Conservation (phyloP, 2,797 vertebrate genomes). For the Alectoris magna region DNA sequence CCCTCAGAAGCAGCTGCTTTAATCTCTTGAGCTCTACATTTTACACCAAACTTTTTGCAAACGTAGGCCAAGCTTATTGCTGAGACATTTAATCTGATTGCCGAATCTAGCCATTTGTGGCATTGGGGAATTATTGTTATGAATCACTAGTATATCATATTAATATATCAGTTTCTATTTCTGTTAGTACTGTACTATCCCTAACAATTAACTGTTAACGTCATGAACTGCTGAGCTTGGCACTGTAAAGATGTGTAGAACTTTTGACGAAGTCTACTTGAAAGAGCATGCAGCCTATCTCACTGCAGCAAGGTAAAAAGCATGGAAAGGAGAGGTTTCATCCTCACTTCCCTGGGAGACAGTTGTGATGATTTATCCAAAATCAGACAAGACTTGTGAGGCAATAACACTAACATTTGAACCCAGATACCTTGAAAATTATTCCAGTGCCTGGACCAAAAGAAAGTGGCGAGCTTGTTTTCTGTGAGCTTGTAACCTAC, state of each 20-base stretch:
- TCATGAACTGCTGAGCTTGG: background rate
- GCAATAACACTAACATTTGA: background rate
- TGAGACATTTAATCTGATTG: background rate
- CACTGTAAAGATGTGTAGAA: background rate
- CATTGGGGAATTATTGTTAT: background rate
- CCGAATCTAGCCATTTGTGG: background rate
- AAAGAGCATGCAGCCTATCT: background rate
- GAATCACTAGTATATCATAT: background rate
- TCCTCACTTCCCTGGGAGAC: background rate
- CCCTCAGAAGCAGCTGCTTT: background rate
- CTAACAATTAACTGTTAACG: background rate
- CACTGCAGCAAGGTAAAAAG: background rate
- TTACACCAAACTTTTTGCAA: background rate
- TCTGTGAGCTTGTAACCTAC: background rate
- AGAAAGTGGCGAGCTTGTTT: background rate
- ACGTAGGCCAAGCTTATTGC: background rate
- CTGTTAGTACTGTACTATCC: background rate
- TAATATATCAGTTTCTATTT: background rate
- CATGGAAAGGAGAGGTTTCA: accelerated
- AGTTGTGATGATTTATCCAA: background rate
- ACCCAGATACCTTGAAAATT: background rate
- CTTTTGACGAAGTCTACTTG: background rate
- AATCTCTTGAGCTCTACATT: background rate
- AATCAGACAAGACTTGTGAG: background rate
- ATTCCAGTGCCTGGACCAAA: background rate